These are phyloP conservation scores for Gymnothorax reevesii DNA, from an alignment of 2,797 vertebrate genomes.

Conservation along the genomic window DNA sequence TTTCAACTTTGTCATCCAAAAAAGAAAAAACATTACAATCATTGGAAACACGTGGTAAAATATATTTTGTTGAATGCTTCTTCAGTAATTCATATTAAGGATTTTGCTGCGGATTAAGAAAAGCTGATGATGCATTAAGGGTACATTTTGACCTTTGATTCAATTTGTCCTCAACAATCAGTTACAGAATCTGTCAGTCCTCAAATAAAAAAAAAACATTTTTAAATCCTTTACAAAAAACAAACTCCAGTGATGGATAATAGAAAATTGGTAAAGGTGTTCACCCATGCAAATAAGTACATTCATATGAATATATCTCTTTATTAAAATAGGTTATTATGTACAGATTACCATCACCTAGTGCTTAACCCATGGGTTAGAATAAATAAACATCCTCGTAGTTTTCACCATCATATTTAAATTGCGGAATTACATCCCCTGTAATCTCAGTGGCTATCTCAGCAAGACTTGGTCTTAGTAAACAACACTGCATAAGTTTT, in stretches of 20 bases:
- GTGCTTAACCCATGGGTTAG: constrained; percentile 15
- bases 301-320: neutral
- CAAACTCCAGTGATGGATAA: neutral
- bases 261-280: neutral
- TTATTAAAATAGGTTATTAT: constrained; percentile 28
- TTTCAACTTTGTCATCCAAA: no score
- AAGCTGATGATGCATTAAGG: neutral
- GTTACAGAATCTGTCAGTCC: neutral
- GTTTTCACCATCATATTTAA: neutral
- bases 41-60: neutral
- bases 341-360: constrained; percentile 26
- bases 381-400: constrained; percentile 21
- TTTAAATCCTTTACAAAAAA: neutral
- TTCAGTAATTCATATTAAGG: neutral
- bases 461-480: neutral
- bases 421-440: neutral
- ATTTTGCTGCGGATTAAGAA: neutral
- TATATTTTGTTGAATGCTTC: neutral
- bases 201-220: neutral
- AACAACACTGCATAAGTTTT: constrained; percentile 10
- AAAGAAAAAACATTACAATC: no score
- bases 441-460: neutral
- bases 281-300: neutral
- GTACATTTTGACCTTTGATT: neutral
- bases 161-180: neutral